Conservation (phyloP, 35 echinoderm and acorn worm species). For the Chiridota heheva region DNA sequence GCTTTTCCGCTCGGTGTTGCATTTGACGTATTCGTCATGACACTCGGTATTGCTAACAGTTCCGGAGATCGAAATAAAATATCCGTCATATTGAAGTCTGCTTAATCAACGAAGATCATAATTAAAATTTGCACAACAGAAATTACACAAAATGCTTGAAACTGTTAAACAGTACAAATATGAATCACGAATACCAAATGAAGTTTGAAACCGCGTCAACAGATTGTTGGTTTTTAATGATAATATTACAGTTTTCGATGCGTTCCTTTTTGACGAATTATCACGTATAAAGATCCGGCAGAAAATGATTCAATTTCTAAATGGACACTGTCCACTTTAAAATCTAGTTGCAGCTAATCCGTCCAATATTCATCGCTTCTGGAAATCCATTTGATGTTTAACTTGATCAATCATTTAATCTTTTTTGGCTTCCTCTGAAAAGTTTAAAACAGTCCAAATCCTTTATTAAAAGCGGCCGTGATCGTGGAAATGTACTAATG, state of each 20-base stretch:
- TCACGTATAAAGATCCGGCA: not conserved
- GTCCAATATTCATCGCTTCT: not conserved
- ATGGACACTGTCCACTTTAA: not conserved
- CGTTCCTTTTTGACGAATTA: not conserved
- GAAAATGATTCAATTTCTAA: not conserved
- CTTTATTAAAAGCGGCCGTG: conserved; percentile 42
- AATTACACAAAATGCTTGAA: not conserved
- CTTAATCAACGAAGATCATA: not conserved
- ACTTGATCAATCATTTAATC: conserved; percentile 56
- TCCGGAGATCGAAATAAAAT: conserved; percentile 48
- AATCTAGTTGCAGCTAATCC: not conserved
- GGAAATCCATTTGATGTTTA: not conserved
- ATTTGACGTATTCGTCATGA: conserved; percentile 6
- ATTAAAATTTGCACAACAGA: not conserved
- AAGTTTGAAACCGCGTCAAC: too few species aligned
- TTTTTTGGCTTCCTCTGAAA: conserved; percentile 33
- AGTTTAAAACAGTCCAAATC: conserved; percentile 45
- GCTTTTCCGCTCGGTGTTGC: not conserved
- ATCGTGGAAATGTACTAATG: conserved; percentile 33
- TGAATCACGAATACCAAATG: not conserved
- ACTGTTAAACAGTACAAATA: not conserved
- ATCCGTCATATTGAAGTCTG: conserved; percentile 31
- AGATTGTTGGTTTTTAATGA: too few species aligned
- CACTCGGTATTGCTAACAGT: conserved; percentile 38
- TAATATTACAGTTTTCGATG: too few species aligned